Evolutionary conservation across 2,888 invertebrate genomes (phyloP).

Genomic region (Molanna angustata): DNA sequence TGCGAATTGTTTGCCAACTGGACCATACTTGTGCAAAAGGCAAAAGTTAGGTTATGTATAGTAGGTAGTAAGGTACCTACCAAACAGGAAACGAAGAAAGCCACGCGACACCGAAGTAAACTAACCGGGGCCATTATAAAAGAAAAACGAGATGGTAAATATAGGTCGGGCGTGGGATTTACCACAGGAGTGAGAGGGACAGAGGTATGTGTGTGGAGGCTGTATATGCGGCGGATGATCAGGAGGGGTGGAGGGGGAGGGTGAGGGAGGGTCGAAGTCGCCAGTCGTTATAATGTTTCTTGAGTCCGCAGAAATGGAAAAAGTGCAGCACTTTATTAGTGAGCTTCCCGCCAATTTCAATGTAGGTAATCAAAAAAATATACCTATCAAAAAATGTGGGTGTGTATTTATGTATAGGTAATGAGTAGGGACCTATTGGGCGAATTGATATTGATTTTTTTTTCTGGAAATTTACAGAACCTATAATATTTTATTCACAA

Average conservation of each 20-base stretch:
- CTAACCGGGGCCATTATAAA: constrained; percentile 32
- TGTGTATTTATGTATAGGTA: no score
- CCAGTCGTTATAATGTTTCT: constrained; percentile 32
- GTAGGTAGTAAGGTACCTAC: no score
- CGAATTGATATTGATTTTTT: no score
- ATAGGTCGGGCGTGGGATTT: constrained; percentile 17
- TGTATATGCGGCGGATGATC: constrained; percentile 34
- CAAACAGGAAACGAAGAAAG: constrained; percentile 29
- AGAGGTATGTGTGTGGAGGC: constrained; percentile 8
- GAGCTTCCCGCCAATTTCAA: constrained; percentile 6
- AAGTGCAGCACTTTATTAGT: constrained; percentile 27
- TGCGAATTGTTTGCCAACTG: no score
- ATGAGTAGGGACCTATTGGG: no score
- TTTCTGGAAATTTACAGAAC: no score
- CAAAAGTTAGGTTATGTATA: no score
- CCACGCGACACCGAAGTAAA: constrained; percentile 30
- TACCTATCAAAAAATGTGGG: no score
- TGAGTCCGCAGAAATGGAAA: constrained; percentile 29
- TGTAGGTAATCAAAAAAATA: neutral
- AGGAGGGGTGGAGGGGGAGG: constrained; percentile 33
- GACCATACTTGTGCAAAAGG: constrained; percentile 12
- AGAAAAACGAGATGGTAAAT: constrained; percentile 30
- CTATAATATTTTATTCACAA: no score
- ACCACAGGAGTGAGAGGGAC: constrained; percentile 11
- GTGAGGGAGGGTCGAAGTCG: constrained; percentile 21